Evolutionary conservation across 2,797 vertebrate genomes (phyloP), one percentile per base, ranked within the genome.

Genomic region (Dendrocincla fuliginosa): DNA sequence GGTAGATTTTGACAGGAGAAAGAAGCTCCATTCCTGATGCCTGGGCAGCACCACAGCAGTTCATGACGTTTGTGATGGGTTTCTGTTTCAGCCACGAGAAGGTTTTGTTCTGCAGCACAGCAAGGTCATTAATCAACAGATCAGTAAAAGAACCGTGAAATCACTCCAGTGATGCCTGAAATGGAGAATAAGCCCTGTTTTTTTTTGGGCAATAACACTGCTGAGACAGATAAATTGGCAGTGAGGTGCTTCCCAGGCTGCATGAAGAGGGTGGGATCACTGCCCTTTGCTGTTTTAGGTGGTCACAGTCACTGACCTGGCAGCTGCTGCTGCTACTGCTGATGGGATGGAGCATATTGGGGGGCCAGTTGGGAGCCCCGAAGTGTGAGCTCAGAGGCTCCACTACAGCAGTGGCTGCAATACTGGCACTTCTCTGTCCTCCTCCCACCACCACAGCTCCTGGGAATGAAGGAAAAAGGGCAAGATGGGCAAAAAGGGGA

Each of bases 331-430:
- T 84, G 47, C 50, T 52, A 17, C 27, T 60, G 8, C 39, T 49
- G 23, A 5, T 12, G 56, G 41, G 67, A 14, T 5, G 16, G 18
- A 56, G 42, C 16, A n/a, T 5, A 2, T 0, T 0, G 2, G 12
- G 16, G 5, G 16, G 2, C 3, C 3, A 2, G 1, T 4, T 46
- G 44, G 32, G 73, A 42, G 11, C 28, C 44, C 79, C n/a, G 13
- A 30, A 70, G 5, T 12, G 27, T 39, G 60, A 89, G 11, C 24
- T 46, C 1, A 1, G 37, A 42, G 35, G 5, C 39, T 93, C 17
- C 37, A 28, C 11, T 1, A 1, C 16, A 42, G 27, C 1, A 2
- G 32, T 17, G 63, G 6, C 57, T 53, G 59, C 47, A 46, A 3
- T 19, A 24, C 42, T 77, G 84, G 19, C 11, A 4, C 2, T 4